A percentile compares a stretch with the other conserved stretches of the same genome.
phyloP scores from a whole-genome alignment of 2,888 invertebrate species.

The Ephialtes manifestator region DNA sequence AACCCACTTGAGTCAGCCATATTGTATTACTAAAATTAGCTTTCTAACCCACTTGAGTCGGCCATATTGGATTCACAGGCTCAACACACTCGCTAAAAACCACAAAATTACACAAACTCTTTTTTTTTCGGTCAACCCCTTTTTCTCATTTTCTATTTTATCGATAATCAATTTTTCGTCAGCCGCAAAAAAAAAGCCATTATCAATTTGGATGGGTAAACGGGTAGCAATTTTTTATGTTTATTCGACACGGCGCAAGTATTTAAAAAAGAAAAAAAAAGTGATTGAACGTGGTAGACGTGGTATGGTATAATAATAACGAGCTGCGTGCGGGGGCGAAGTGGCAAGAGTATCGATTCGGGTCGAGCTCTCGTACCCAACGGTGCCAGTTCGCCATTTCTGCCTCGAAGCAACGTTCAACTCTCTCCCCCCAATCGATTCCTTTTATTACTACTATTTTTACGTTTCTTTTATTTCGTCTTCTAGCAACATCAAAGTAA shows the following conservation, averaged over 20 bases:
- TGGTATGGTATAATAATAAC: constrained; percentile 63
- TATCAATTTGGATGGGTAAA: constrained; percentile 14
- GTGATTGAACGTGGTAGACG: constrained; percentile 53
- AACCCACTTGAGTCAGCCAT: too few species aligned
- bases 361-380: constrained; percentile 60
- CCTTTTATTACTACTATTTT: constrained; percentile 57
- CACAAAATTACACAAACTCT: too few species aligned
- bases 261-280: constrained; percentile 27
- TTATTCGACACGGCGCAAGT: constrained; percentile 38
- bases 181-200: not conserved
- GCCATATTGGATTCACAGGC: too few species aligned
- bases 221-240: constrained; percentile 38
- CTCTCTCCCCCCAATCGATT: constrained; percentile 55
- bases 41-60: too few species aligned
- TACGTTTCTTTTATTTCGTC: constrained; percentile 10
- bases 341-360: constrained; percentile 64
- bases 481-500: constrained; percentile 14
- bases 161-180: constrained; percentile 3
- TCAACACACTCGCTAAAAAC: too few species aligned
- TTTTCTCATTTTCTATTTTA: not conserved
- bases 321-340: constrained; percentile 53
- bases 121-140: not conserved
- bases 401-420: constrained; percentile 50
- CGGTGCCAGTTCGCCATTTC: constrained; percentile 66
- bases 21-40: too few species aligned